phyloP scores from a whole-genome alignment of 2,113 vertebrate species.

The Larimichthys crocea region DNA sequence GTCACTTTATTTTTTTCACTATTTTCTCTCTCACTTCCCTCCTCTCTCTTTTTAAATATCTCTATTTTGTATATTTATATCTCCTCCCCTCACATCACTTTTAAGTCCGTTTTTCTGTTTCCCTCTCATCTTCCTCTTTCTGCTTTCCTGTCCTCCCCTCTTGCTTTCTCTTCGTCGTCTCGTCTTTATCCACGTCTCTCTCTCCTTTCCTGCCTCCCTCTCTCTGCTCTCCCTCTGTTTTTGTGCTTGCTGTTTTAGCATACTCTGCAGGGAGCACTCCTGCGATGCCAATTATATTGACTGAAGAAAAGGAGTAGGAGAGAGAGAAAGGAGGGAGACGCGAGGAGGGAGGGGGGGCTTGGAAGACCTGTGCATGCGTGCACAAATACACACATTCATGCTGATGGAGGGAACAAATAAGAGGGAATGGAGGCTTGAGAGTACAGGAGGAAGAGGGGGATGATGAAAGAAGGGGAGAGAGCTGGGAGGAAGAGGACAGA shows the following conservation, averaged over 20 bases:
- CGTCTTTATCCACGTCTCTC: slow-evolving; percentile 58
- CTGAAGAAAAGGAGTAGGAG: slow-evolving; percentile 76
- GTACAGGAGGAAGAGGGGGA: slow-evolving; percentile 45
- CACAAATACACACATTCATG: slow-evolving; percentile 58
- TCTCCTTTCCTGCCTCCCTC: slow-evolving; percentile 53
- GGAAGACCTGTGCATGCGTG: slow-evolving; percentile 55
- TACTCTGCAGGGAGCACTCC: slow-evolving; percentile 83
- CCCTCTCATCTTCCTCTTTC: slow-evolving; percentile 25
- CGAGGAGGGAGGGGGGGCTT: not conserved
- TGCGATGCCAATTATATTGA: slow-evolving; percentile 85
- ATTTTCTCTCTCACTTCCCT: not conserved
- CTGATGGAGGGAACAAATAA: slow-evolving; percentile 46
- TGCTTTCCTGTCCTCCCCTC: slow-evolving; percentile 50
- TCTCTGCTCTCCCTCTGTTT: slow-evolving; percentile 63
- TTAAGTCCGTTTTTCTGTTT: slow-evolving; percentile 34
- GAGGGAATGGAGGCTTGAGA: slow-evolving; percentile 31
- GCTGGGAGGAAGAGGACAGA: slow-evolving; percentile 74
- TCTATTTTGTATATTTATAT: slow-evolving; percentile 32
- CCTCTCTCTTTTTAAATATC: slow-evolving; percentile 11
- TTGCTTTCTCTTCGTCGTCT: slow-evolving; percentile 34
- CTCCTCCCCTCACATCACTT: slow-evolving; percentile 51
- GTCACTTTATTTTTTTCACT: not conserved
- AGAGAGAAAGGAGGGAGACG: slow-evolving; percentile 31
- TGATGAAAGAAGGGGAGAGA: slow-evolving; percentile 68
- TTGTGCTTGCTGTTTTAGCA: slow-evolving; percentile 80